phyloP scores from a whole-genome alignment of 2,888 invertebrate genomes.

The Amphipyra berbera region DNA sequence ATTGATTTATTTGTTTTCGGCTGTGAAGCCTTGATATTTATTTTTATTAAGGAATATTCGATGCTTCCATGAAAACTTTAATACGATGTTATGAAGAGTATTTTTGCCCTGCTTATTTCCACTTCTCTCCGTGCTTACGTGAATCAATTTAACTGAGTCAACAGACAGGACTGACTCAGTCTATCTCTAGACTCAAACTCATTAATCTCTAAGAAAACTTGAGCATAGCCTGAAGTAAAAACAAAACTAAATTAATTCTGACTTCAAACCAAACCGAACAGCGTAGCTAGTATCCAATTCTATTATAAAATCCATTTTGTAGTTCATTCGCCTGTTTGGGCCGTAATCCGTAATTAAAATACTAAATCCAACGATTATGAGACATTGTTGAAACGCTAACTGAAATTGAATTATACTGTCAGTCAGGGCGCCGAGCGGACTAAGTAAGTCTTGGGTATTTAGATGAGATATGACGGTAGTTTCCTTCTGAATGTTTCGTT shows the following conservation, averaged over 20 bases:
- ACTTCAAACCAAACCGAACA: conserved; percentile 6
- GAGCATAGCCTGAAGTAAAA: not conserved
- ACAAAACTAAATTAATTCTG: conserved; percentile 6
- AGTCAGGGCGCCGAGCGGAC: conserved; percentile 15
- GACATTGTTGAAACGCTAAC: conserved; percentile 40
- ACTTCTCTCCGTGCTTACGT: too few relatives aligned
- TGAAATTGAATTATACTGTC: conserved; percentile 50
- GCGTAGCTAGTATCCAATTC: conserved; percentile 22
- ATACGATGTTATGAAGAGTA: too few relatives aligned
- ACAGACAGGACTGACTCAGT: too few relatives aligned
- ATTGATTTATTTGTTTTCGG: too few relatives aligned
- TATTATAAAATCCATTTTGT: conserved; percentile 46
- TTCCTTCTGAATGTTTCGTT: not conserved
- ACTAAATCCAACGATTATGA: conserved; percentile 50
- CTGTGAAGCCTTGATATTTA: too few relatives aligned
- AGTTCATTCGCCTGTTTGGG: conserved; percentile 36
- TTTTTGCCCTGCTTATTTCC: too few relatives aligned
- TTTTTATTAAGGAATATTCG: too few relatives aligned
- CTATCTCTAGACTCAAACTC: too few relatives aligned
- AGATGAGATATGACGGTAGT: conserved; percentile 8
- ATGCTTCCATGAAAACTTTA: too few relatives aligned
- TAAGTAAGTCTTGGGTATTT: conserved; percentile 4
- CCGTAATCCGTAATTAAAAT: conserved; percentile 52
- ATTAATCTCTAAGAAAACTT: too few relatives aligned
- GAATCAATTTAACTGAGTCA: too few relatives aligned